Base-by-base conservation (phyloP, 2,113 vertebrate genomes). In the Hippocampus barbouri region DNA sequence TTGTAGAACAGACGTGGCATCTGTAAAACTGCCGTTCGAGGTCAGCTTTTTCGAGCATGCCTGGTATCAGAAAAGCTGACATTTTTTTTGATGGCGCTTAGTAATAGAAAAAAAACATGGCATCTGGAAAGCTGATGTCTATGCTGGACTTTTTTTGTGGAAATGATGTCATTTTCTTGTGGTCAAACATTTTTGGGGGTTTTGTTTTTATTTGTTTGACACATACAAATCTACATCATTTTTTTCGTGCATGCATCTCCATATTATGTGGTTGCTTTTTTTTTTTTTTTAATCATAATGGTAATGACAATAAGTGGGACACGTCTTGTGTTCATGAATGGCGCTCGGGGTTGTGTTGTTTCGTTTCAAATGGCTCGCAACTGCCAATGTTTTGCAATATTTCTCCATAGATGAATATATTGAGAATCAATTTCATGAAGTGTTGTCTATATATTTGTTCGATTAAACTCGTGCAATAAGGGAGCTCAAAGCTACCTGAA, bases 401-500 rank as follows among this genome's bases (percentile, higher is more conserved):
- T 66, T 11, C 12, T 51, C n/a, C 71, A 59, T 2, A 25, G 3
- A 45, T 6, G 18, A 77, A 70, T 49, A 25, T 66, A 51, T 51
- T 68, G 54, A 12, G 34, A 25, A 11, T 45, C 23, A 30, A 18
- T 51, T 10, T 67, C 11, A 67, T 53, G 27, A 70, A 30, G 54
- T 5, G 4, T 68, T 43, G 56, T 66, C n/a, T 66, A 11, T 43
- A 11, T 67, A 69, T 69, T 77, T 3, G 54, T 65, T 64, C 10
- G 71, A 34, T 56, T 72, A 30, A 77, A 68, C n/a, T 82, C 67
- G 74, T 88, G 83, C 78, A 85, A 83, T 82, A 80, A 21, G 40
- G 57, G 43, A 27, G 23, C 59, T 70, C 57, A 65, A 75, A 2
- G 65, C 61, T 30, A 75, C 75, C 27, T 67, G 47, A 41, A 69